Percentiles rank a stretch among this genome's conserved stretches.
These are phyloP conservation scores for Ophioderma brevispina DNA, from an alignment of 35 echinoderm and acorn worm species.

Conservation along the genomic window DNA sequence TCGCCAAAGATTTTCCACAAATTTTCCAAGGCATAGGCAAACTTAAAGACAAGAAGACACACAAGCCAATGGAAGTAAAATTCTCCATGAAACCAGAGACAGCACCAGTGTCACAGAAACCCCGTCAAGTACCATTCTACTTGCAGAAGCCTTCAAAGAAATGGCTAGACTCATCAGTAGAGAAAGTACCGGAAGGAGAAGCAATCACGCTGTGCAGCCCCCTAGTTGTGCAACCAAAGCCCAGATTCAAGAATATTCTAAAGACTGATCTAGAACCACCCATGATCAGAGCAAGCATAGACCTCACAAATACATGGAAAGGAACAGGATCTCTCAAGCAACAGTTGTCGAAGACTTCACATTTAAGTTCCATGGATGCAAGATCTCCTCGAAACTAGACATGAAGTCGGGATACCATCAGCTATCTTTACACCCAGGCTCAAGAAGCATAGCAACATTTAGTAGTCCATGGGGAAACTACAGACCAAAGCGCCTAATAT, in stretches of 20 bases:
- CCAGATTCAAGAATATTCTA: slow-evolving; percentile 21
- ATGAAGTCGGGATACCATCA: no score
- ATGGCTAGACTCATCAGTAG: slow-evolving; percentile 48
- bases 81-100: slow-evolving; percentile 55
- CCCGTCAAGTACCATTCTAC: slow-evolving; percentile 43
- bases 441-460: no score
- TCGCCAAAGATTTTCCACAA: neutral
- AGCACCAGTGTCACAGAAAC: slow-evolving; percentile 58
- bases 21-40: slow-evolving; percentile 25
- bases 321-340: slow-evolving; percentile 46
- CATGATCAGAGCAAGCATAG: slow-evolving; percentile 69
- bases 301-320: slow-evolving; percentile 68
- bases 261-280: slow-evolving; percentile 43
- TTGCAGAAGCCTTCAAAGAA: slow-evolving; percentile 70
- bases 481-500: no score
- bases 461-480: no score
- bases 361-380: slow-evolving; percentile 51
- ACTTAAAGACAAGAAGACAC: slow-evolving; percentile 39
- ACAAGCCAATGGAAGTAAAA: slow-evolving; percentile 42
- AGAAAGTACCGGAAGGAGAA: slow-evolving; percentile 50
- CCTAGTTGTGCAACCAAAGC: slow-evolving; percentile 64
- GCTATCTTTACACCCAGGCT: no score
- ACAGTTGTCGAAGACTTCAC: slow-evolving; percentile 70
- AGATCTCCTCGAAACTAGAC: no score
- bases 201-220: slow-evolving; percentile 67